phyloP scores from a whole-genome alignment of 2,888 invertebrate species.

The Eristalis pertinax region DNA sequence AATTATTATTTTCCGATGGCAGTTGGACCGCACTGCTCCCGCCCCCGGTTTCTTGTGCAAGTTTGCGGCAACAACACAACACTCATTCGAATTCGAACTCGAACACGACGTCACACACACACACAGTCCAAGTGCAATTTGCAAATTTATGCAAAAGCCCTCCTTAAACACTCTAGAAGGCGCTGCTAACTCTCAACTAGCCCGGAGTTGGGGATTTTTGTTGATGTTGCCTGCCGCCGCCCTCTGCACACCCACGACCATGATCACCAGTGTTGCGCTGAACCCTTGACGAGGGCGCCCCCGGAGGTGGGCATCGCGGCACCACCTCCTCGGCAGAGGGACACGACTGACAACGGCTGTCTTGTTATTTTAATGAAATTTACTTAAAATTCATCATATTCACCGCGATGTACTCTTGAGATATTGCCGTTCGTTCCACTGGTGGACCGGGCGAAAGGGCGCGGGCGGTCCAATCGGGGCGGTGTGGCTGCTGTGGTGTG shows the following conservation, averaged over 20 bases:
- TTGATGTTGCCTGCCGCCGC: constrained; percentile 31
- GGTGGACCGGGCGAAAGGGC: background rate
- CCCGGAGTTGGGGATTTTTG: constrained; percentile 34
- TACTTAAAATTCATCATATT: constrained; percentile 72
- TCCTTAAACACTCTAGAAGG: constrained; percentile 68
- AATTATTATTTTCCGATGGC: constrained; percentile 71
- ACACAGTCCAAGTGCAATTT: constrained; percentile 59
- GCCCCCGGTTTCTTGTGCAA: constrained; percentile 2
- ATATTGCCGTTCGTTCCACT: constrained; percentile 35
- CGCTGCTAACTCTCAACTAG: constrained; percentile 9
- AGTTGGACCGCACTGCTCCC: constrained; percentile 10
- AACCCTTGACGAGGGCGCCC: background rate
- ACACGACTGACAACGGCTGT: background rate
- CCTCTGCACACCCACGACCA: background rate
- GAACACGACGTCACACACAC: constrained; percentile 29
- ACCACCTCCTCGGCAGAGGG: background rate
- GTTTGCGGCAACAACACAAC: background rate
- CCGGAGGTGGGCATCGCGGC: background rate
- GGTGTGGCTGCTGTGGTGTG: background rate
- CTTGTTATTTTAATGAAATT: constrained; percentile 72
- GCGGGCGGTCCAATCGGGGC: constrained; percentile 12
- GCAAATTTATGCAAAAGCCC: constrained; percentile 71
- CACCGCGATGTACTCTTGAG: constrained; percentile 57
- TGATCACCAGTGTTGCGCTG: constrained; percentile 6
- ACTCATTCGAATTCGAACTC: constrained; percentile 10